Evolutionary conservation across 2,113 vertebrate species (phyloP).

Genomic region (Nyctereutes procyonoides): DNA sequence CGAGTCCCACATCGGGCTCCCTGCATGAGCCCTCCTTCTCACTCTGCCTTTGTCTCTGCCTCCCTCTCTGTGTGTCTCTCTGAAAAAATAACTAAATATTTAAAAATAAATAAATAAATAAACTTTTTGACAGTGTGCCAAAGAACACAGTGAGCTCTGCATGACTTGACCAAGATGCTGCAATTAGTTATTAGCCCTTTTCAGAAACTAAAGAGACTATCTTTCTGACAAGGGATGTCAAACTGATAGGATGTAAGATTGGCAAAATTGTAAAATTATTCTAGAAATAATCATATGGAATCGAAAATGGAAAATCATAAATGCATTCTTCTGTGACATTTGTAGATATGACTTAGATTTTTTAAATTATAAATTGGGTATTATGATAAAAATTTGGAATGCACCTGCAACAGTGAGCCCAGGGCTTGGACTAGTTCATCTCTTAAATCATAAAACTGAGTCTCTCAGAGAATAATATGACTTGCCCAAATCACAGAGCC

Average conservation of each 20-base stretch:
- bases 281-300: not conserved
- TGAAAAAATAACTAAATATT: too few relatives aligned
- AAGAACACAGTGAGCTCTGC: not conserved
- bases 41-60: too few relatives aligned
- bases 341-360: not conserved
- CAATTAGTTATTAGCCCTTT: not conserved
- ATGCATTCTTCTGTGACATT: not conserved
- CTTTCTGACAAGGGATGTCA: not conserved
- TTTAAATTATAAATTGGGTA: not conserved
- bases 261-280: not conserved
- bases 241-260: conserved; percentile 9
- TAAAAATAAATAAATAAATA: too few relatives aligned
- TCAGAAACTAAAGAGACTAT: not conserved
- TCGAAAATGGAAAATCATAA: not conserved
- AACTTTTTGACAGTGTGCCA: not conserved
- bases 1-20: too few relatives aligned
- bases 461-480: not conserved
- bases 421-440: not conserved
- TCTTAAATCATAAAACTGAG: conserved; percentile 2
- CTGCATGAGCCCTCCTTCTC: too few relatives aligned
- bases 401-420: not conserved
- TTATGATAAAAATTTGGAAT: not conserved
- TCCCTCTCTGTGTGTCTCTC: too few relatives aligned
- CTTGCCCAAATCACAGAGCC: not conserved
- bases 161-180: not conserved